A percentile compares a stretch with the other conserved stretches of the same genome.
These are phyloP conservation scores for Drosophila pseudotalamancana DNA, from an alignment of 2,888 invertebrate genomes.

Conservation along the genomic window DNA sequence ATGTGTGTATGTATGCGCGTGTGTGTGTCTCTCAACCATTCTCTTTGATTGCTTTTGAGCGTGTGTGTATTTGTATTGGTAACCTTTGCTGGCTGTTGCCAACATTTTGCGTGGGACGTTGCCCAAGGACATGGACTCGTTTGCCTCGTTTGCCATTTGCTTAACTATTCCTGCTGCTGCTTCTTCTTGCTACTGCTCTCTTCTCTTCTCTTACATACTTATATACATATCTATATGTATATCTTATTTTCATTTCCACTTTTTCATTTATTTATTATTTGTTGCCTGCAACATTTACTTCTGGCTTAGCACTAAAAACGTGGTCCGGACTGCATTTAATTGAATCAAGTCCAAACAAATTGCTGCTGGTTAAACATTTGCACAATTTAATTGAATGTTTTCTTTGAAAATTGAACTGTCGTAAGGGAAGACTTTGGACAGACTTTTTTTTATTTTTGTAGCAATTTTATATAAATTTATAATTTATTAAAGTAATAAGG, in stretches of 20 bases:
- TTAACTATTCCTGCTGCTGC: constrained; percentile 39
- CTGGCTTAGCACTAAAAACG: constrained; percentile 34
- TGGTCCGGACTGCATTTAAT: constrained; percentile 39
- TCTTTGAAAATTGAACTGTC: neutral
- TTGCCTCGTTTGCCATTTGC: constrained; percentile 57
- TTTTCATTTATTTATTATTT: constrained; percentile 70
- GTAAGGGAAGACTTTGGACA: too few relatives aligned
- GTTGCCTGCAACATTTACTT: constrained; percentile 60
- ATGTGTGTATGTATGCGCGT: constrained; percentile 20
- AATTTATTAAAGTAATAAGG: too few relatives aligned
- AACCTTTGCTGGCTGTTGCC: constrained; percentile 68
- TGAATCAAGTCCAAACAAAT: constrained; percentile 32
- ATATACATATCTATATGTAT: constrained; percentile 6
- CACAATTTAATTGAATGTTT: neutral
- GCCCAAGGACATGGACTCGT: constrained; percentile 78
- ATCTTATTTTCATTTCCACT: constrained; percentile 11
- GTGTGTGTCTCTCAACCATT: constrained; percentile 34
- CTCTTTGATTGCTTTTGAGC: constrained; percentile 47
- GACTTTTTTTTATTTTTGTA: too few relatives aligned
- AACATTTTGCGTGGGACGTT: constrained; percentile 79
- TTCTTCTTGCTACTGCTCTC: constrained; percentile 26
- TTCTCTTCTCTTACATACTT: constrained; percentile 7
- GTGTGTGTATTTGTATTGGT: constrained; percentile 55
- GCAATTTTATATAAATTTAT: too few relatives aligned
- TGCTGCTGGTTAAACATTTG: neutral